Base-by-base conservation (phyloP, 2,888 invertebrate genomes). In the Lycaena phlaeas region DNA sequence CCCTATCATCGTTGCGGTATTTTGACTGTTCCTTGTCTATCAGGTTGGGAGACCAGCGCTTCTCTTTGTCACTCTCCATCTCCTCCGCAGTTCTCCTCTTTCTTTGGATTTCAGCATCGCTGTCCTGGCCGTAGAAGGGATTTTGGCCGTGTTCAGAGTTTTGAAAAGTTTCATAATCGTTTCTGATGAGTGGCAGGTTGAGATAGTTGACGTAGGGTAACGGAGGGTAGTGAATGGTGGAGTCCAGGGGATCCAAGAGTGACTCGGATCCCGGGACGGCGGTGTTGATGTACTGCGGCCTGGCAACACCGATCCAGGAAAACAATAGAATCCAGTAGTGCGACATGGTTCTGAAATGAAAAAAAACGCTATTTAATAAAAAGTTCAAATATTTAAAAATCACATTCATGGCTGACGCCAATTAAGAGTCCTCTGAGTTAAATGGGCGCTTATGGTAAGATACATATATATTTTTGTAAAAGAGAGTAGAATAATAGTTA, bases 311-410 rank as follows among this genome's bases (percentile, higher is more conserved):
- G 42, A 81, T 51, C 67, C 78, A 81, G 1, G 74, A 66, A 49
- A 74, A 54, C 1, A 81, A 59, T 48, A 82, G 59, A 25, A 82
- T 63, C 76, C 73, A 75, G 43, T 68, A 73, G 54, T 64, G 64
- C 37, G 66, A 59, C 82, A 84, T 84, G 50, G 27, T 74, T 68
- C 81, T 79, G 78, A 11, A 71, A 74, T 45, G n/a, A 45, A 42
- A 36, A 10, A 41, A 12, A 10, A 27, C 34, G 10, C 9, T 27
- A n/a, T 9, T 38, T 14, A 29, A 2, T 29, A 15, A 25, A 9
- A 15, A 11, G 18, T 11, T 36, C n/a, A n/a, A n/a, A n/a, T n/a
- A n/a, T n/a, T n/a, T n/a, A n/a, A n/a, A n/a, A n/a, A n/a, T n/a
- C n/a, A n/a, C n/a, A n/a, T n/a, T n/a, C n/a, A n/a, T n/a, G n/a